A percentile compares a stretch with the other conserved stretches of the same genome.
phyloP scores from a whole-genome alignment of 2,113 vertebrate genomes.

The Channa argus region DNA sequence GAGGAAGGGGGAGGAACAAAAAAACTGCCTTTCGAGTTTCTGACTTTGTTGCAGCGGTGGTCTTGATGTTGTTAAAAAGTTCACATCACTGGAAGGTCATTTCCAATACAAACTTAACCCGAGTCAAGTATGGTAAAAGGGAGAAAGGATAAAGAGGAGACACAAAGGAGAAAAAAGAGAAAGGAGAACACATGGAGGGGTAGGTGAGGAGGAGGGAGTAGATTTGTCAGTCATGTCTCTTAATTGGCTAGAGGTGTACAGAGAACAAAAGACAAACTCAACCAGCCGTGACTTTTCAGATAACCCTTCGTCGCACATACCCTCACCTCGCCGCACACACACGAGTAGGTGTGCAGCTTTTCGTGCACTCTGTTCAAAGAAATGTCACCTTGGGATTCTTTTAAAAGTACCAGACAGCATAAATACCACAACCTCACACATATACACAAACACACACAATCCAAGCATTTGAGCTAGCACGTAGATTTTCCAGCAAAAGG shows the following conservation, averaged over 20 bases:
- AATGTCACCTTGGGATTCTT: constrained; percentile 77
- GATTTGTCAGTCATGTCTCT: constrained; percentile 78
- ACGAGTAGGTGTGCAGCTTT: constrained; percentile 34
- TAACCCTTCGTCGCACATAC: constrained; percentile 55
- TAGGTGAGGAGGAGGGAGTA: constrained; percentile 38
- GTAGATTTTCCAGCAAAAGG: constrained; percentile 42
- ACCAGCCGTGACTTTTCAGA: constrained; percentile 76
- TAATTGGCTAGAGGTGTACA: constrained; percentile 76
- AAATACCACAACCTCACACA: constrained; percentile 45
- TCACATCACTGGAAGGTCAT: constrained; percentile 70
- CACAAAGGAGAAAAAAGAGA: constrained; percentile 22
- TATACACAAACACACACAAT: not conserved
- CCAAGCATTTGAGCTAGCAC: constrained; percentile 10
- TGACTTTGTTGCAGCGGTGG: constrained; percentile 52
- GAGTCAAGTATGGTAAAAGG: constrained; percentile 35
- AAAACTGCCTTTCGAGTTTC: constrained; percentile 47
- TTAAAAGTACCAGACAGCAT: constrained; percentile 60
- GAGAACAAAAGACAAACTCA: constrained; percentile 75
- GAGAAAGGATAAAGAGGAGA: constrained; percentile 41
- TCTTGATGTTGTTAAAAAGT: constrained; percentile 73
- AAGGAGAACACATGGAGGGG: constrained; percentile 30
- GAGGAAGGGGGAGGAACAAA: constrained; percentile 27
- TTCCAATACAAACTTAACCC: constrained; percentile 60
- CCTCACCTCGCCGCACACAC: constrained; percentile 17
- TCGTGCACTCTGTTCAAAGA: constrained; percentile 60